Conservation (phyloP, 1,140 invertebrate genomes). For the Calosoma granatense region DNA sequence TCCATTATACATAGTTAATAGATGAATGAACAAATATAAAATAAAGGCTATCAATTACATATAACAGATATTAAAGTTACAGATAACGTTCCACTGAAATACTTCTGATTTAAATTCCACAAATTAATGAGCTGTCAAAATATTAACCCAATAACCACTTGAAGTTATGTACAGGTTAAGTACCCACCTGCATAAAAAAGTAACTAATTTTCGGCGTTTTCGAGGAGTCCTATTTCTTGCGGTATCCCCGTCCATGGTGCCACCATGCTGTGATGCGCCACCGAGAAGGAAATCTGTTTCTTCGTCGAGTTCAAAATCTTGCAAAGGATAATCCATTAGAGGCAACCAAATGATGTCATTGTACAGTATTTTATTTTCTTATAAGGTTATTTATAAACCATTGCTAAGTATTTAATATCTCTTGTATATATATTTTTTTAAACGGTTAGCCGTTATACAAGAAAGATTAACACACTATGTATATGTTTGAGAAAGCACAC, state of each 20-base stretch:
- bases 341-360: background rate
- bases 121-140: conserved; percentile 1
- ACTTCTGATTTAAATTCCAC: background rate
- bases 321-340: conserved; percentile 35
- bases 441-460: too few species aligned
- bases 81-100: background rate
- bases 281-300: conserved; percentile 52
- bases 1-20: conserved; percentile 23
- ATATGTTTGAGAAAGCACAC: background rate
- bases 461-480: too few species aligned
- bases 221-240: conserved; percentile 30
- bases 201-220: conserved; percentile 23
- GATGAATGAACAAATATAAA: background rate
- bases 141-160: background rate
- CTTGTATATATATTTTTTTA: background rate
- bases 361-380: background rate
- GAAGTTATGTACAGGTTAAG: background rate
- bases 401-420: too few species aligned
- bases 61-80: too few species aligned
- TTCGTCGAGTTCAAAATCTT: conserved; percentile 54
- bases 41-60: too few species aligned
- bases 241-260: conserved; percentile 29
- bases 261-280: conserved; percentile 33
- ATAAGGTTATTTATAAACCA: background rate
- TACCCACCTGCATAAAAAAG: conserved; percentile 41